Conservation (phyloP, 2,888 invertebrate genomes). For the Boloria selene region DNA sequence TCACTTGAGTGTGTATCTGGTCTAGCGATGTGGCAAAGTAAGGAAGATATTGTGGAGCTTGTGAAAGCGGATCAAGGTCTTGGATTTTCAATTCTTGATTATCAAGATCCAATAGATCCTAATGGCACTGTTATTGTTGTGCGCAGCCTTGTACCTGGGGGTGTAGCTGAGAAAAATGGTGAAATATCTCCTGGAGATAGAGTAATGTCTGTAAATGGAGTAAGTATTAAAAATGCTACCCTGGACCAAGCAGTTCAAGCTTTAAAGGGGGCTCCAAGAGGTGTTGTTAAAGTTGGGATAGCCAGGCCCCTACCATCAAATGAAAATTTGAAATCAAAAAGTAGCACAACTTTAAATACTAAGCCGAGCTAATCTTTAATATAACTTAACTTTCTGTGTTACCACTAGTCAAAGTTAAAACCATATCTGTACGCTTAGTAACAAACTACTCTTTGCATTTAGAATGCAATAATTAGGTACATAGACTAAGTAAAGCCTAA, state of each 20-base stretch:
- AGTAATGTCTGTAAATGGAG: slow-evolving; percentile 94
- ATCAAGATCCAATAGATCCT: slow-evolving; percentile 98
- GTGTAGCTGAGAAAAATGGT: slow-evolving; percentile 97
- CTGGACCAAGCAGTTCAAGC: slow-evolving; percentile 98
- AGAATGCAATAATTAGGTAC: slow-evolving; percentile 39
- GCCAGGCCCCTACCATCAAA: slow-evolving; percentile 89
- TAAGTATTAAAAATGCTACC: slow-evolving; percentile 93
- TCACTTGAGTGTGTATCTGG: slow-evolving; percentile 97
- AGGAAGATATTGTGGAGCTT: slow-evolving; percentile 95
- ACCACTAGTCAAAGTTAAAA: slow-evolving; percentile 73
- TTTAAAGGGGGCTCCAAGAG: slow-evolving; percentile 95
- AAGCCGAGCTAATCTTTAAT: slow-evolving; percentile 71
- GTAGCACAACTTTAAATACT: slow-evolving; percentile 65
- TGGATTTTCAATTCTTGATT: slow-evolving; percentile 98
- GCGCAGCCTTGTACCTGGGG: slow-evolving; percentile 97
- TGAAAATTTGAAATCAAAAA: slow-evolving; percentile 65
- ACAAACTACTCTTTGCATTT: slow-evolving; percentile 53
- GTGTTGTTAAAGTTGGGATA: slow-evolving; percentile 94
- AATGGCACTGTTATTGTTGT: slow-evolving; percentile 98
- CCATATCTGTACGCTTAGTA: slow-evolving; percentile 65
- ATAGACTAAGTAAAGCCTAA: slow-evolving; percentile 32
- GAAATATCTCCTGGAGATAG: slow-evolving; percentile 97
- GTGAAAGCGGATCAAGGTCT: slow-evolving; percentile 97
- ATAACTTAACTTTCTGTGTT: slow-evolving; percentile 43
- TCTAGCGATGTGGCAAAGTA: slow-evolving; percentile 97